These are phyloP conservation scores for Drosophila acutilabella DNA, from an alignment of 2,888 invertebrate species.

Conservation along the genomic window DNA sequence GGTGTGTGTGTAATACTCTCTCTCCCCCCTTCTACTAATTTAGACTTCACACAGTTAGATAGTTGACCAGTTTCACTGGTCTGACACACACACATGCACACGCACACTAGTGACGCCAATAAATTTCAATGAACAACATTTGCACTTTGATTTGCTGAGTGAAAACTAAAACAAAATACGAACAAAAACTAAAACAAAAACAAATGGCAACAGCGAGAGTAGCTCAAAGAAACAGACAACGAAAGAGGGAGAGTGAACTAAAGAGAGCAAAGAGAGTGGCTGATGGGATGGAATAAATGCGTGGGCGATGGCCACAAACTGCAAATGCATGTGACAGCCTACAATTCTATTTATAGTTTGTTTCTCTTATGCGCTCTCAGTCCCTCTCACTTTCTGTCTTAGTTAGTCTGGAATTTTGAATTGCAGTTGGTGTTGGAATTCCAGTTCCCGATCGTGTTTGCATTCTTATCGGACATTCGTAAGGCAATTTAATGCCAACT, in stretches of 20 bases:
- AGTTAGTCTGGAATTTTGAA: not conserved
- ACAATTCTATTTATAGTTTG: conserved; percentile 40
- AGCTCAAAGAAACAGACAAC: too few species aligned
- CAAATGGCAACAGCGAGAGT: too few species aligned
- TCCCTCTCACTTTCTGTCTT: not conserved
- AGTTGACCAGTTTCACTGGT: conserved; percentile 4
- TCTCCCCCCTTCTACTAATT: not conserved
- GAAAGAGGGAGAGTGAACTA: not conserved
- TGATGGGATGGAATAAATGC: not conserved
- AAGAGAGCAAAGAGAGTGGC: not conserved
- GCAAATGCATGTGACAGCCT: conserved; percentile 22
- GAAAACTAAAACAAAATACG: not conserved
- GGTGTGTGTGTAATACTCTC: conserved; percentile 1
- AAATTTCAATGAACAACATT: conserved; percentile 63
- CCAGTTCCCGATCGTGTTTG: not conserved
- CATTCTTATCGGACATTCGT: conserved; percentile 30
- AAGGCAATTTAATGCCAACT: conserved; percentile 47
- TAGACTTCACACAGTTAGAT: not conserved
- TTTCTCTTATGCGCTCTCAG: not conserved
- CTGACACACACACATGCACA: conserved; percentile 2
- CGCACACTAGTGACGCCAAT: conserved; percentile 47
- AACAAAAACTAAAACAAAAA: not conserved
- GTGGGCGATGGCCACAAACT: conserved; percentile 8
- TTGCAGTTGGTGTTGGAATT: not conserved
- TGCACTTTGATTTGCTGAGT: conserved; percentile 45